Evolutionary conservation across 1,140 invertebrate genomes (phyloP).

Genomic region (Glomeris maerens): DNA sequence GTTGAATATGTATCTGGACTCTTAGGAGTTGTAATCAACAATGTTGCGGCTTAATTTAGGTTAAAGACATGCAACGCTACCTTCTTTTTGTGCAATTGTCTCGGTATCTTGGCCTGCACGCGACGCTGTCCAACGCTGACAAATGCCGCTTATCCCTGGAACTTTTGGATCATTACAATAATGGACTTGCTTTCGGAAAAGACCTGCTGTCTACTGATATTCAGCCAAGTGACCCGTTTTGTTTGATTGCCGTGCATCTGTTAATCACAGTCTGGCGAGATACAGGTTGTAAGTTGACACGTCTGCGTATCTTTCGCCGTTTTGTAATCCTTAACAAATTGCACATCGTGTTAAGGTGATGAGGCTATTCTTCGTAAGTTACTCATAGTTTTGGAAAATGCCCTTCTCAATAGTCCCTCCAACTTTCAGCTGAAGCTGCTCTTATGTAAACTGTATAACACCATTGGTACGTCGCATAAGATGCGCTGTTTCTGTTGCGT

Average conservation of each 20-base stretch:
- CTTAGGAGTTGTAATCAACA: background rate
- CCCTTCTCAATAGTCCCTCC: conserved; percentile 51
- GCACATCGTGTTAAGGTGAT: conserved; percentile 27
- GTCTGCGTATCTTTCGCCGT: conserved; percentile 1
- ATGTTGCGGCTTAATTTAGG: conserved; percentile 31
- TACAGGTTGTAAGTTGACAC: conserved; percentile 26
- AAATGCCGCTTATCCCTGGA: conserved; percentile 23
- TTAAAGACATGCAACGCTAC: conserved; percentile 53
- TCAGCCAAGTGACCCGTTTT: conserved; percentile 51
- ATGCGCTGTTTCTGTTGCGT: conserved; percentile 3
- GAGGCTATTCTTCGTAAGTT: conserved; percentile 44
- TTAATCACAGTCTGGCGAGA: conserved; percentile 52
- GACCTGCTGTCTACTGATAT: conserved; percentile 38
- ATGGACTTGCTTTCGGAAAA: conserved; percentile 30
- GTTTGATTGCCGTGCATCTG: conserved; percentile 57
- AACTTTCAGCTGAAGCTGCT: conserved; percentile 65
- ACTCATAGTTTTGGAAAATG: conserved; percentile 50
- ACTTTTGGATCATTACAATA: conserved; percentile 24
- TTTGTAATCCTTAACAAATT: conserved; percentile 16
- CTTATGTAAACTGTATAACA: conserved; percentile 37
- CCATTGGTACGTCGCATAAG: conserved; percentile 15
- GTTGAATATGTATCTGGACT: background rate
- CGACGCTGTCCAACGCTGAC: conserved; percentile 30
- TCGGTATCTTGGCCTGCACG: conserved; percentile 48
- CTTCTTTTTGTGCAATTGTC: conserved; percentile 52